Conservation (phyloP, 1,140 invertebrate species). For the Trypoxylus dichotomus region DNA sequence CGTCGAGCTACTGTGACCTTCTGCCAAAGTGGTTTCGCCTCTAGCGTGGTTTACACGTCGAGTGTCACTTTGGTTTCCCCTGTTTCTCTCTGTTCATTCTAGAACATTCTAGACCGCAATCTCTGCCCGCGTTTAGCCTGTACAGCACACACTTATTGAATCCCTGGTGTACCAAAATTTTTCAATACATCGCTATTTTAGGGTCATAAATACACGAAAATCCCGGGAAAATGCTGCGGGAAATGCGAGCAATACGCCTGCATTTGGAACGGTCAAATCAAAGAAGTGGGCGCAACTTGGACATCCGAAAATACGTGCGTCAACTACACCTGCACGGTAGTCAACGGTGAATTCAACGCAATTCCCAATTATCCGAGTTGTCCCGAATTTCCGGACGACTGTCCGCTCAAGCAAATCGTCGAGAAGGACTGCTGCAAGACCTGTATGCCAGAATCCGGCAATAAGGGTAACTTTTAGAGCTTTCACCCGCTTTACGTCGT, state of each 20-base stretch:
- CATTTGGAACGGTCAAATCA: constrained; percentile 60
- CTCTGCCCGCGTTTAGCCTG: too few species aligned
- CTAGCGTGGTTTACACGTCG: too few species aligned
- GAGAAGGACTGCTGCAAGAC: constrained; percentile 67
- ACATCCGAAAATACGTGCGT: constrained; percentile 69
- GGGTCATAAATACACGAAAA: constrained; percentile 61
- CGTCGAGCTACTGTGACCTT: too few species aligned
- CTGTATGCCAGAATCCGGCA: constrained; percentile 59
- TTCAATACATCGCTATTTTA: constrained; percentile 30
- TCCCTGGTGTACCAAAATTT: not conserved
- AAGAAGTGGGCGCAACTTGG: constrained; percentile 61
- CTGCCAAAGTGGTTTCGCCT: too few species aligned
- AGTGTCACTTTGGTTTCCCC: too few species aligned
- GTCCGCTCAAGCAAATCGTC: constrained; percentile 59
- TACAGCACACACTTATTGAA: too few species aligned
- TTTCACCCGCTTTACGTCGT: not conserved
- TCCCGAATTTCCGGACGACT: constrained; percentile 61
- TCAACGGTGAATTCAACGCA: constrained; percentile 56
- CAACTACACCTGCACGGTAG: constrained; percentile 59
- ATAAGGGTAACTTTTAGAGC: constrained; percentile 52
- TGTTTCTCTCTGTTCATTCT: too few species aligned
- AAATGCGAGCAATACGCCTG: constrained; percentile 68
- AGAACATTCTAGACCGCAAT: too few species aligned
- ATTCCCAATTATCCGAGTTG: constrained; percentile 58
- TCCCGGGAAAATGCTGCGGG: constrained; percentile 67